phyloP scores from a whole-genome alignment of 2,797 vertebrate genomes.

The Eidolon dupreanum region DNA sequence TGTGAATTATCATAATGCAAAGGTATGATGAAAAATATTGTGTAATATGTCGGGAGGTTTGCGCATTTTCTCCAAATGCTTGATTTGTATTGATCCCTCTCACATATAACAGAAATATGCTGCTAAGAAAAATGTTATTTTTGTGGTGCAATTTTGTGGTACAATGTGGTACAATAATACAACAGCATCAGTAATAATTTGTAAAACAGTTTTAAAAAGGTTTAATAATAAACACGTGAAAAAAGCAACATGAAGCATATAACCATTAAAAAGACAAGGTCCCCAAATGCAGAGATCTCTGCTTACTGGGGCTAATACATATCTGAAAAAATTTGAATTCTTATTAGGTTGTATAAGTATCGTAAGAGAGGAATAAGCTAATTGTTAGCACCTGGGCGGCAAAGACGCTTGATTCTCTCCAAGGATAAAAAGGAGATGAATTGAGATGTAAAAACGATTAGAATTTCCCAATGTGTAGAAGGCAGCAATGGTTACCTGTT shows the following conservation, averaged over 20 bases:
- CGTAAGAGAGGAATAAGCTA: not conserved
- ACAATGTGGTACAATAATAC: no score
- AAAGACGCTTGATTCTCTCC: not conserved
- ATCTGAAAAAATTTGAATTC: not conserved
- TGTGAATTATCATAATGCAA: not conserved
- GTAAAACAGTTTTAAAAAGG: not conserved
- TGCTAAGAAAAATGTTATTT: not conserved
- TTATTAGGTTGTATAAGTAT: not conserved
- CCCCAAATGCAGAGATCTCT: not conserved
- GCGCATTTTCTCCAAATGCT: not conserved
- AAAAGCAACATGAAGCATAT: slow-evolving; percentile 2
- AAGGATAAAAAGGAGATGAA: not conserved
- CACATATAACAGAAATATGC: not conserved
- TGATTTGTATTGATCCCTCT: not conserved
- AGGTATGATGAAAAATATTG: not conserved
- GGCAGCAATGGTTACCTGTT: not conserved
- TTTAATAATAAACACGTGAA: not conserved
- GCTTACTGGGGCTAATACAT: not conserved
- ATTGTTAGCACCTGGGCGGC: not conserved
- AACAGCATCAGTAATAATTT: not conserved
- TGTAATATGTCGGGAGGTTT: not conserved
- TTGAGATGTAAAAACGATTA: not conserved
- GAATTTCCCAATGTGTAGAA: not conserved
- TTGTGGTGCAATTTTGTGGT: not conserved
- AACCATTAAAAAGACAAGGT: not conserved